Conservation (phyloP, 2,797 vertebrate species). For the Pangasius mekongensis region DNA sequence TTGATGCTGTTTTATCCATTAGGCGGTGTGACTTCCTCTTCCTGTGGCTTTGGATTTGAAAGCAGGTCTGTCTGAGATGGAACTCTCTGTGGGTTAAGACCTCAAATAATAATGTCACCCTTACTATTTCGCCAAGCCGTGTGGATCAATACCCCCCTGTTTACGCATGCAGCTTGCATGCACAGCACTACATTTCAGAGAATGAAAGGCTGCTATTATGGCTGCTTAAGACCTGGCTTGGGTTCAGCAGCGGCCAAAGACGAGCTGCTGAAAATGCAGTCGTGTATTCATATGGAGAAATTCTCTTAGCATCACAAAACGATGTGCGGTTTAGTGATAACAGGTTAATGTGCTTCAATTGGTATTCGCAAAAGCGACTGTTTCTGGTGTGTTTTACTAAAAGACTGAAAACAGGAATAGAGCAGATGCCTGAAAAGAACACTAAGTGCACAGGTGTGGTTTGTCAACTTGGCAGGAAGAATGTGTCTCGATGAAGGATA, state of each 20-base stretch:
- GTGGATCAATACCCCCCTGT: conserved; percentile 59
- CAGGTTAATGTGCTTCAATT: conserved; percentile 11
- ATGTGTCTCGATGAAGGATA: background rate
- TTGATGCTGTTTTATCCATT: conserved; percentile 31
- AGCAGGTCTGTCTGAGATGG: conserved; percentile 37
- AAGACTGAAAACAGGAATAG: background rate
- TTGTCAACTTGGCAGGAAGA: background rate
- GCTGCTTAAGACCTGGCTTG: conserved; percentile 57
- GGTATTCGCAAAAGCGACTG: background rate
- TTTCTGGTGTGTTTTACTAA: background rate
- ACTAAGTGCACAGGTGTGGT: background rate
- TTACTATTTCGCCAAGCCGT: conserved; percentile 53
- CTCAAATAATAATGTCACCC: conserved; percentile 57
- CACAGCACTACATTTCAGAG: conserved; percentile 54
- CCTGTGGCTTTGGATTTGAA: conserved; percentile 31
- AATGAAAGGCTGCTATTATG: conserved; percentile 58
- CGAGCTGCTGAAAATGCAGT: conserved; percentile 40
- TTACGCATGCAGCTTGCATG: conserved; percentile 60
- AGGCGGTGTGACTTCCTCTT: conserved; percentile 22
- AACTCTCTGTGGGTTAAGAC: conserved; percentile 56
- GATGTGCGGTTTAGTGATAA: background rate
- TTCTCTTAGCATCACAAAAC: conserved; percentile 4
- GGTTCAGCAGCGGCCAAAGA: conserved; percentile 36
- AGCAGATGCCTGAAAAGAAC: background rate
- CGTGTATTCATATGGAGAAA: conserved; percentile 25